Evolutionary conservation across 1,140 invertebrate species (phyloP), one percentile per base, ranked within the genome.

Genomic region (Archivesica marissinica): DNA sequence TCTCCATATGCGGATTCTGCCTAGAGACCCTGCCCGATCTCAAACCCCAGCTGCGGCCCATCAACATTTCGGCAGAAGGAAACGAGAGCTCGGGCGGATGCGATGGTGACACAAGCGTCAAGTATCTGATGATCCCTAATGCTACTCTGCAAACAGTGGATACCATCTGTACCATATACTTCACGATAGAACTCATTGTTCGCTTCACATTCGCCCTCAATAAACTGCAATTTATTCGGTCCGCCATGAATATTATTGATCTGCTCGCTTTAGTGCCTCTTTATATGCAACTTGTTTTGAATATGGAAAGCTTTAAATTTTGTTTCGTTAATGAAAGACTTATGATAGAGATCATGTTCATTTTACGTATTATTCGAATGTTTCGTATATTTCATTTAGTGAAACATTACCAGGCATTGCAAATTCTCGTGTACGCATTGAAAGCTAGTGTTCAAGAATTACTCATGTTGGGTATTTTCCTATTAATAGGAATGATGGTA

Each of bases 401-500:
- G 3, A 89, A 90, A 72, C 90, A 92, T 74, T 92, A 93, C 84
- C 91, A 91, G 72, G 91, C 91, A 0, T 75, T 93, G 13, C 89
- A 91, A 72, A 91, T 93, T 50, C 84, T 93, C 44, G 89, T 93
- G 1, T 91, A 92, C 52, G 82, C 92, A 7, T 80, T 94, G 35
- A 92, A 92, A 74, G 91, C 91, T 35, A 93, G 91, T 78, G 85
- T 93, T 35, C 92, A 92, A 52, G 93, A 94, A 79, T 83, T 94
- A 33, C 77, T 92, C 25, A 95, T 99, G 86, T 95, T 99, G 88
- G 98, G 99, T 86, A 99, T 99, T 95, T 99, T 99, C 96, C 96
- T 99, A 88, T 97, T 99, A 85, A 96, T 99, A 89, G 98, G 98
- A 91, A 99, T 99, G 94, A 97, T 99, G 81, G 98, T 99, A 93